Evolutionary conservation across 2,113 vertebrate genomes (phyloP).

Genomic region (Opisthocomus hoazin): DNA sequence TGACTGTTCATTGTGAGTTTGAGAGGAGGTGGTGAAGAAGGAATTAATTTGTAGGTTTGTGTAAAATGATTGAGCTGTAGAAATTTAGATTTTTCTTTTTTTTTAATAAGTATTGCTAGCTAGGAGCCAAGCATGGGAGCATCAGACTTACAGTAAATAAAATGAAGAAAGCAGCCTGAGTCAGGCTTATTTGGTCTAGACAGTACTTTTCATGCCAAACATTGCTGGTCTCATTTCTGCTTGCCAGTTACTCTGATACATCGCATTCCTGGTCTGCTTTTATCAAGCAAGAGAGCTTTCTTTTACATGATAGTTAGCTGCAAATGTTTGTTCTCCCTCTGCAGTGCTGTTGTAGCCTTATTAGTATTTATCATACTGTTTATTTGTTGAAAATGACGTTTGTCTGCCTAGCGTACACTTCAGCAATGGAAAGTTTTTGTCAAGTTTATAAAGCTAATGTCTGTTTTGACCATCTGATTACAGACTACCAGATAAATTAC

Average conservation of each 20-base stretch:
- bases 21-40: neutral
- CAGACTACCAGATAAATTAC: neutral
- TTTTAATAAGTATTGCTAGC: neutral
- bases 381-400: neutral
- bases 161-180: conserved; percentile 24
- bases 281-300: conserved; percentile 20
- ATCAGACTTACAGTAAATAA: conserved; percentile 34
- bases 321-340: neutral
- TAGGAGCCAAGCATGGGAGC: neutral
- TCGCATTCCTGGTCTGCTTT: neutral
- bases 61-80: neutral
- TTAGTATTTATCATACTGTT: neutral
- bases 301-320: neutral
- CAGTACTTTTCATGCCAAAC: neutral
- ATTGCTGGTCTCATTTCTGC: neutral
- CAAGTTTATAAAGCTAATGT: neutral
- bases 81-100: neutral
- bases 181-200: conserved; percentile 51
- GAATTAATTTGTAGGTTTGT: neutral
- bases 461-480: neutral
- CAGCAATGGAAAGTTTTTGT: neutral
- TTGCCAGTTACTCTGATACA: conserved; percentile 25
- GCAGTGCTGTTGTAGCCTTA: neutral
- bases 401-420: neutral
- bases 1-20: neutral